Conservation (phyloP, 2,888 invertebrate genomes). For the Diplazon laetatorius region DNA sequence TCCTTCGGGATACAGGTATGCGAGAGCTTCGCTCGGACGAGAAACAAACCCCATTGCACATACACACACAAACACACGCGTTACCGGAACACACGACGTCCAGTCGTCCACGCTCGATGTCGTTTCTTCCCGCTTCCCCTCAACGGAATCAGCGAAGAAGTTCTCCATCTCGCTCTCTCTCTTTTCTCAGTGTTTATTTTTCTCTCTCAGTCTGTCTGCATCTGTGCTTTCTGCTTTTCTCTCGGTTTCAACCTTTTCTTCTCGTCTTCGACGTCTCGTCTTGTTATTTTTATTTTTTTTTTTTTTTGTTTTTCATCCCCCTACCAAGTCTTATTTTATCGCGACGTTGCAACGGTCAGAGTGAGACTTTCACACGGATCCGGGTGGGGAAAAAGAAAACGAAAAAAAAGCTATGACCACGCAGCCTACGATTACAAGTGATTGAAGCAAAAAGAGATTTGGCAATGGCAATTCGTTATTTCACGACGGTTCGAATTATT, state of each 20-base stretch:
- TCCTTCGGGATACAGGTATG: slow-evolving; percentile 44
- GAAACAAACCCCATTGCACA: slow-evolving; percentile 32
- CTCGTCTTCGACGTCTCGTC: slow-evolving; percentile 37
- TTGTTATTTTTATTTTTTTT: too few relatives aligned
- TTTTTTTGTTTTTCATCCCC: slow-evolving; percentile 54
- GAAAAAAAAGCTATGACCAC: slow-evolving; percentile 53
- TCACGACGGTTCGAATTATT: not conserved
- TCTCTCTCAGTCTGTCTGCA: too few relatives aligned
- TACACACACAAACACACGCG: not conserved
- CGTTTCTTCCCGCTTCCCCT: slow-evolving; percentile 35
- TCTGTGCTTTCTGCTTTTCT: slow-evolving; percentile 6
- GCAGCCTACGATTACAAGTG: not conserved
- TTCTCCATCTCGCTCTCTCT: not conserved
- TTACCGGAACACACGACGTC: slow-evolving; percentile 1
- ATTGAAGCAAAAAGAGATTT: too few relatives aligned
- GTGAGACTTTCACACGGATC: slow-evolving; percentile 77
- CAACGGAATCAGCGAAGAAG: slow-evolving; percentile 14
- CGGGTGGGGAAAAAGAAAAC: too few relatives aligned
- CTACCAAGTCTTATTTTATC: slow-evolving; percentile 70
- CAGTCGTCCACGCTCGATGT: slow-evolving; percentile 41
- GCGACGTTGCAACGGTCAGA: slow-evolving; percentile 64
- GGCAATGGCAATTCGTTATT: too few relatives aligned
- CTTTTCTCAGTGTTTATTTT: too few relatives aligned
- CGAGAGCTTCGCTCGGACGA: slow-evolving; percentile 42
- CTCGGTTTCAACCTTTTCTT: slow-evolving; percentile 52